Base-by-base conservation (phyloP, 1,140 invertebrate genomes). In the Drosophila mayri region DNA sequence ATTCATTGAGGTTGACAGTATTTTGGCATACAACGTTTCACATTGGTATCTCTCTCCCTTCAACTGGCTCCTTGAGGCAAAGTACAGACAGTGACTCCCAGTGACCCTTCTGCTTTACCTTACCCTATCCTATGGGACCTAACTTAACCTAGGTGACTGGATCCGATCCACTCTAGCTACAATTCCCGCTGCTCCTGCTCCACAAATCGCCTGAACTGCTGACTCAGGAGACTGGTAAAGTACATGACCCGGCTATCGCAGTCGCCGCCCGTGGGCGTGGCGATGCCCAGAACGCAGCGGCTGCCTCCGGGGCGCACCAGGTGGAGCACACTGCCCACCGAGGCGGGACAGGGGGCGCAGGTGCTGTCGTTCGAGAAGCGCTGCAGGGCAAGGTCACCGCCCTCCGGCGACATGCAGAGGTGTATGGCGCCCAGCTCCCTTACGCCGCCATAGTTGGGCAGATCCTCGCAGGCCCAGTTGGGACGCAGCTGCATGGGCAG, bases 401-500 rank as follows among this genome's bases (percentile, higher is more conserved):
- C 28, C 20, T 4, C 14, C 22, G 82, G 82, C 6, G 54, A 67
- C 41, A 90, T 6, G 37, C 76, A 84, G 1, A 73, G 14, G 18
- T 67, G 73, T 7, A 41, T 14, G 4, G 67, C 30, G 0, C 73
- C 61, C 52, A 73, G 22, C 1, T 49, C 49, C 54, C 68, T 62
- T 0, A 80, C 76, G 2, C 43, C 43, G 1, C 57, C 54, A 1
- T 37, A 43, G 30, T 73, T 77, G 10, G 20, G 20, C 8, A 90
- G 28, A 25, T 74, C 40, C 1, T 46, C 58, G 28, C 84, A 88
- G n/a, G 54, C 77, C n/a, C 50, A 28, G 0, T 62, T 57, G 37
- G 77, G 85, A 2, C 82, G 61, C 58, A 88, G 47, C 1, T 86
- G 84, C 84, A 88, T 88, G 38, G 76, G 68, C 58, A 90, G 40